Evolutionary conservation across 1,140 invertebrate genomes (phyloP), one percentile per base, ranked within the genome.

Genomic region (Microplitis mediator): DNA sequence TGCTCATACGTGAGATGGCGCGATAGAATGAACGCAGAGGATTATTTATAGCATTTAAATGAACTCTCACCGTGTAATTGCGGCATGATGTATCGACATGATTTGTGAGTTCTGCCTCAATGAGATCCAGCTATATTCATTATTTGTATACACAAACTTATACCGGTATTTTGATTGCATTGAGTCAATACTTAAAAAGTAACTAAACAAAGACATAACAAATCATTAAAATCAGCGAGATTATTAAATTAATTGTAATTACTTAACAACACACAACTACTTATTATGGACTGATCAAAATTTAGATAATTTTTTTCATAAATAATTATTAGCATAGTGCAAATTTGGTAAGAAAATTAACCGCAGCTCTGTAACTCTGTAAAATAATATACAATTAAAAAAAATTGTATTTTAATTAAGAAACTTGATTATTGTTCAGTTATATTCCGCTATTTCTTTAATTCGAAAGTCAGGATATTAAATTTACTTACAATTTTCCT

Each of bases 31-130:
- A 85, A 80, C 81, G 75, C 14, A 23, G 79, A 65, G 78, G 76
- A 81, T 84, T 85, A 86, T 87, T 87, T 87, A 87, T 86, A 71
- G 84, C 80, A 77, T 83, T 86, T 82, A 86, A 86, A 86, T 86
- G 84, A 87, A 87, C 81, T 79, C 82, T 83, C 79, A 81, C 79
- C 83, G 82, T 87, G 85, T 87, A 86, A 87, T 87, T 86, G 85
- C 84, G 77, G 80, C 78, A 78, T 84, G 84, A 85, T 86, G 84
- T 82, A 83, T 85, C 79, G 73, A 74, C 71, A 85, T 85, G 86
- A 87, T 87, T 86, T 87, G 84, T 81, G 79, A 81, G 79, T 75
- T 45, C 39, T 77, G 36, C 35, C 34, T 56, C 52, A 14, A 56
- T 63, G 31, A 69, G 52, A 54, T 54, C 52, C 67, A 60, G 34